These are phyloP conservation scores for Salvelinus alpinus DNA, from an alignment of 2,113 vertebrate genomes.

Conservation along the genomic window DNA sequence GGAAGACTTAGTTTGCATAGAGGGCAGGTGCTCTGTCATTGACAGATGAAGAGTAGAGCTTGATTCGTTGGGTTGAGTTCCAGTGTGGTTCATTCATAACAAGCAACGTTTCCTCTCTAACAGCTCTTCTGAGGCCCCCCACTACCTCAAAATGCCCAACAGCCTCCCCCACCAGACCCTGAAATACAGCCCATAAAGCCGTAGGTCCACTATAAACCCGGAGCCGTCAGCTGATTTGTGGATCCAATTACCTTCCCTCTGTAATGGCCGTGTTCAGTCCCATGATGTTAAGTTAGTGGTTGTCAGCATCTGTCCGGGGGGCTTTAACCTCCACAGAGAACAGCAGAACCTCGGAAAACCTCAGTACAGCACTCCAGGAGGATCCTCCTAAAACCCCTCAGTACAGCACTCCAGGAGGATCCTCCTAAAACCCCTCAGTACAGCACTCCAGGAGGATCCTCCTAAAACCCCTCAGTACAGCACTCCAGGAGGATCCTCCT, in stretches of 20 bases:
- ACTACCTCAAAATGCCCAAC: slow-evolving; percentile 53
- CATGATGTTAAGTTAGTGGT: slow-evolving; percentile 66
- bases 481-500: too few species aligned
- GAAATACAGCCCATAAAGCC: slow-evolving; percentile 67
- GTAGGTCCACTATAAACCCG: slow-evolving; percentile 64
- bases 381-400: background rate
- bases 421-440: too few species aligned
- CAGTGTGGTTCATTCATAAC: background rate
- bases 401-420: background rate
- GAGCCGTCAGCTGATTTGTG: slow-evolving; percentile 68
- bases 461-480: too few species aligned
- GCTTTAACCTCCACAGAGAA: slow-evolving; percentile 32
- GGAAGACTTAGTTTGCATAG: too few species aligned
- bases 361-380: background rate
- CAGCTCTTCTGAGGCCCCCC: slow-evolving; percentile 8
- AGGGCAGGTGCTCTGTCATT: too few species aligned
- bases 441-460: too few species aligned
- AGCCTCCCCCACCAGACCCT: slow-evolving; percentile 49
- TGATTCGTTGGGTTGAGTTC: background rate
- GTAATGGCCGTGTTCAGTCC: slow-evolving; percentile 64
- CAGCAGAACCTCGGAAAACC: background rate
- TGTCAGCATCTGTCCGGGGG: slow-evolving; percentile 58
- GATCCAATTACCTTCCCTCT: slow-evolving; percentile 69
- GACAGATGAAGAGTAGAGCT: too few species aligned
- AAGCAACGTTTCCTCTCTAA: background rate